Conservation (phyloP, 53 echinoderm and acorn worm species). For the Crossaster papposus region DNA sequence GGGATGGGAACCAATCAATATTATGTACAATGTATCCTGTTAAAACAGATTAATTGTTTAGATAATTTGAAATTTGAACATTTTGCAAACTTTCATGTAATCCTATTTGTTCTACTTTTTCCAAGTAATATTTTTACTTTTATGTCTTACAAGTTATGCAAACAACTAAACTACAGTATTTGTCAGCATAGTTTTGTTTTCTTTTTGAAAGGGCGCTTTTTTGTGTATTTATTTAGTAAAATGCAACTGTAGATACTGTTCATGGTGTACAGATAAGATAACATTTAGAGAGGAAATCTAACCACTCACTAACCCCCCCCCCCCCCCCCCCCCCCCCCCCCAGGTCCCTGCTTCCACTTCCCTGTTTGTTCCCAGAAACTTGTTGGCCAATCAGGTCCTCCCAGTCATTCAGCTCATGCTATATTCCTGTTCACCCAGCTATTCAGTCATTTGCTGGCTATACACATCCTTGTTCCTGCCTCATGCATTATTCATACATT, state of each 20-base stretch:
- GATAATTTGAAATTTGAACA: too few species aligned
- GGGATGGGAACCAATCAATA: too few species aligned
- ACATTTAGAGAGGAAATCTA: neutral
- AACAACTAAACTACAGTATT: neutral
- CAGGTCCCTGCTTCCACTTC: neutral
- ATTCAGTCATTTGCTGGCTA: conserved; percentile 6
- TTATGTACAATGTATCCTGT: too few species aligned
- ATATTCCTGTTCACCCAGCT: conserved; percentile 20
- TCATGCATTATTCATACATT: conserved; percentile 33
- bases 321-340: too few species aligned
- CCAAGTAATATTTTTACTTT: too few species aligned
- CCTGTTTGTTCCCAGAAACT: conserved; percentile 40
- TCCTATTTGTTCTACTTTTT: too few species aligned
- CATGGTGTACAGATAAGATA: conserved; percentile 27
- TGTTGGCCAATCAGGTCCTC: conserved; percentile 29
- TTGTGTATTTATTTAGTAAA: conserved; percentile 26
- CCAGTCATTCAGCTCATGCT: neutral
- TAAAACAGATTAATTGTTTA: too few species aligned
- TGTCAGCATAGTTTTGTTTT: neutral
- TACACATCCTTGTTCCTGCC: neutral
- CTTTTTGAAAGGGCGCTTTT: neutral
- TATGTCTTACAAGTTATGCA: too few species aligned
- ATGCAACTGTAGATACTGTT: neutral
- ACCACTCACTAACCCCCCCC: too few species aligned
- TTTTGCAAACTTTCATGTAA: too few species aligned